Evolutionary conservation across 2,888 invertebrate genomes (phyloP).

Genomic region (Pachydiplax longipennis): DNA sequence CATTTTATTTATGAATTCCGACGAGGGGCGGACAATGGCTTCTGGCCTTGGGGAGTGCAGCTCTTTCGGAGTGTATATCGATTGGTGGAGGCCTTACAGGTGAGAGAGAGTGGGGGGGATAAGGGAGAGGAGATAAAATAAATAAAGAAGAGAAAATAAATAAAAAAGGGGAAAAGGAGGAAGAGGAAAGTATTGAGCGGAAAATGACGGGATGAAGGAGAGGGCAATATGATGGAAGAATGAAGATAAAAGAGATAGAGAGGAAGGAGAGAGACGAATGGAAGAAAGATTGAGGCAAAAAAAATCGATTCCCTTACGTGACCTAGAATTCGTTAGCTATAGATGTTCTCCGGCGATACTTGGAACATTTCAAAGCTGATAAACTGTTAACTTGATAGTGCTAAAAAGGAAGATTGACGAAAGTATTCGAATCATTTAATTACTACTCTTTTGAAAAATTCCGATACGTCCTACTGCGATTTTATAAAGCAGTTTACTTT

Average conservation of each 20-base stretch:
- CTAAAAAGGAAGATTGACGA: too few relatives aligned
- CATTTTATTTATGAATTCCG: neutral
- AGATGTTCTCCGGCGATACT: too few relatives aligned
- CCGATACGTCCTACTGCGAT: too few relatives aligned
- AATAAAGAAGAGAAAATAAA: neutral
- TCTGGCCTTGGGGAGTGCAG: constrained; percentile 32
- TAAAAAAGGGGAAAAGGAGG: neutral
- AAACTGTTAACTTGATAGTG: too few relatives aligned
- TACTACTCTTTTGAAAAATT: too few relatives aligned
- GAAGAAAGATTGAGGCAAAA: neutral
- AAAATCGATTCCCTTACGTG: too few relatives aligned
- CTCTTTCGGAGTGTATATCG: neutral
- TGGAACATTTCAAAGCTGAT: too few relatives aligned
- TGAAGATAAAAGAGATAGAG: neutral
- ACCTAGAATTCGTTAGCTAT: too few relatives aligned
- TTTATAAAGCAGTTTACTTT: too few relatives aligned
- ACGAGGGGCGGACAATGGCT: constrained; percentile 12
- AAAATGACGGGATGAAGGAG: neutral
- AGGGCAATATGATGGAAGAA: neutral
- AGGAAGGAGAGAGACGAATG: neutral
- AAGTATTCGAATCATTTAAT: too few relatives aligned
- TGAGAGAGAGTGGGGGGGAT: neutral
- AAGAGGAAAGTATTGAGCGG: neutral
- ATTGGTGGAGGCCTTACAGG: neutral
- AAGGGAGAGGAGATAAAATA: neutral